Base-by-base conservation (phyloP, 2,797 vertebrate genomes). In the Platalea minor region DNA sequence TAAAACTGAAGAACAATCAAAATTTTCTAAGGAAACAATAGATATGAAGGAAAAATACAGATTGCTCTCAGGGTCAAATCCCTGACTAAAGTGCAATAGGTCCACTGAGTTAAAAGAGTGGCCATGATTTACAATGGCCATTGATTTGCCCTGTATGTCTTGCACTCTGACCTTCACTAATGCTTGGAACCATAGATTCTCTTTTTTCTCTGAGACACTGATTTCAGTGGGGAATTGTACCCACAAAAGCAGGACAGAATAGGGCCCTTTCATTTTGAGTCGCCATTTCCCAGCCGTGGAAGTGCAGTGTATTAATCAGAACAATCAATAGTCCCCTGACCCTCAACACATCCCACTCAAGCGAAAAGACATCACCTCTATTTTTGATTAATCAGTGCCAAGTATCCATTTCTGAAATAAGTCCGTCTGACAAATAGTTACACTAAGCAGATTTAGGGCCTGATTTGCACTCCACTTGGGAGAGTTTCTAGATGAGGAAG, bases 251-350 rank as follows among this genome's bases (percentile, higher is more conserved):
- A 83, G 69, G 43, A 86, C 70, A 80, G 80, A 94, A 87, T 61
- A 92, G 13, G 35, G 46, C 19, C 53, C 29, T 88, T 91, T 64
- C 51, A 92, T 89, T 95, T 21, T 88, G 43, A 93, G 43, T 53
- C 90, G 56, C 41, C 63, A 68, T 92, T 97, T 91, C 65, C 82
- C 64, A 83, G 43, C 13, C 0, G 3, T 85, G 54, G 81, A 81
- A 96, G 80, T 83, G 33, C 77, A 96, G 95, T 97, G 76, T 95
- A 97, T 97, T 95, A 97, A 97, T 94, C 95, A 95, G 70, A 87
- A 45, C 59, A 93, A 96, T 96, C 95, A 63, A 96, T 97, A 93
- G 74, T 78, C 39, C 85, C 45, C 56, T 95, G 87, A 92, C 85
- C 85, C 76, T 86, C 41, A 37, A 75, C 6, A 6, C 46, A 87